Percentiles rank a stretch among this genome's conserved stretches.
phyloP scores from a whole-genome alignment of 2,113 vertebrate genomes.

The Bombycilla garrulus region DNA sequence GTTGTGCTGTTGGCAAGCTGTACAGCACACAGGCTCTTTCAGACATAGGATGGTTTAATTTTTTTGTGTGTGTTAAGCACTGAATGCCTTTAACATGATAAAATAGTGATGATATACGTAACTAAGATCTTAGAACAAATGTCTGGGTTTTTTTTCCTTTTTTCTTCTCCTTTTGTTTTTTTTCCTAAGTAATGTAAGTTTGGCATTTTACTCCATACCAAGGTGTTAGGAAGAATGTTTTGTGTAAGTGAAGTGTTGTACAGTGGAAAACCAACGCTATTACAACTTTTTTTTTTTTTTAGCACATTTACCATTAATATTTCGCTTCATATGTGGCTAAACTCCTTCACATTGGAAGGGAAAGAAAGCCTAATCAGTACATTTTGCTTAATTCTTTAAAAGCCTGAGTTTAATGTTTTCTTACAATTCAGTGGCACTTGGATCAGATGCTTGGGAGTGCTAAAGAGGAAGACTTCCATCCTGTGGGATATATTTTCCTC shows the following conservation, averaged over 20 bases:
- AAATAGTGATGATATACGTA: background rate
- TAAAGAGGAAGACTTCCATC: background rate
- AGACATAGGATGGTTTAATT: background rate
- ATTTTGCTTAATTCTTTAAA: background rate
- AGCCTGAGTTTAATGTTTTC: background rate
- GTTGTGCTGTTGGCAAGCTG: background rate
- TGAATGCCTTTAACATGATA: background rate
- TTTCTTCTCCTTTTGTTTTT: background rate
- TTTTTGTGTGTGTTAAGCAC: background rate
- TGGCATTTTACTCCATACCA: background rate
- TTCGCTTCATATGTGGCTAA: background rate
- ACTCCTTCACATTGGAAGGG: background rate
- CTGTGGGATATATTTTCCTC: background rate
- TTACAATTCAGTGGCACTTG: background rate
- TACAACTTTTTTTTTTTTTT: background rate
- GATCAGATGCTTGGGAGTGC: background rate
- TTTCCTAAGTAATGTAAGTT: background rate
- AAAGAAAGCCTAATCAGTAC: background rate
- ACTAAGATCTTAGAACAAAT: background rate
- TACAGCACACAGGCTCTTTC: background rate
- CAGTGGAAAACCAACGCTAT: background rate
- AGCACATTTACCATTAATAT: background rate
- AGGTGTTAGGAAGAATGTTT: background rate
- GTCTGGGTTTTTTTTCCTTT: rapidly evolving
- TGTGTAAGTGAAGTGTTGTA: background rate